These are phyloP conservation scores for Hippocampus zosterae DNA, from an alignment of 2,113 vertebrate species.

Conservation along the genomic window DNA sequence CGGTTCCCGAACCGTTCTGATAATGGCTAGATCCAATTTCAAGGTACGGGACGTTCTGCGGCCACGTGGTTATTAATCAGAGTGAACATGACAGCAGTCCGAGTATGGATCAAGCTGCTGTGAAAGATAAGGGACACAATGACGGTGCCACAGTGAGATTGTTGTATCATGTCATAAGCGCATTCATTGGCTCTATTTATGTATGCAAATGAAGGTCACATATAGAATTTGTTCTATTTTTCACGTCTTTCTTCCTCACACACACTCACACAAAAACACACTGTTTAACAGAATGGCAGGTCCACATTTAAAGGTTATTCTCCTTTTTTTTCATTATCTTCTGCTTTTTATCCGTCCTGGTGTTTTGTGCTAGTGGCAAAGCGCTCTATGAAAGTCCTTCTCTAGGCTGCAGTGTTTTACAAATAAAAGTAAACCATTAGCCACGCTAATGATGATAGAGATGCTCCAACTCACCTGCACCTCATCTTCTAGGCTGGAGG, in stretches of 20 bases:
- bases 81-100: constrained; percentile 28
- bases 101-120: constrained; percentile 48
- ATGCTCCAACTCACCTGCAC: constrained; percentile 60
- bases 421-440: constrained; percentile 39
- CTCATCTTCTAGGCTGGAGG: constrained; percentile 42
- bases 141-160: constrained; percentile 20
- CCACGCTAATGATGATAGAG: constrained; percentile 17
- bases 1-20: constrained; percentile 39
- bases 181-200: constrained; percentile 19
- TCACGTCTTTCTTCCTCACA: not conserved
- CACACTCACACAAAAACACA: not conserved
- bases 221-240: not conserved
- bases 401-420: constrained; percentile 46
- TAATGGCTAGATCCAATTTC: constrained; percentile 48
- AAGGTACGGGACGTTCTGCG: constrained; percentile 39
- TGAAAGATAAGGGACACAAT: constrained; percentile 48
- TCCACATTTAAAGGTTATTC: constrained; percentile 26
- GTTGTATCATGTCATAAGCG: constrained; percentile 9
- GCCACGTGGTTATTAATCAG: constrained; percentile 55
- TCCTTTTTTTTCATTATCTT: constrained; percentile 32
- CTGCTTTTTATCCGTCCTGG: constrained; percentile 33
- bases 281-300: constrained; percentile 9
- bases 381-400: constrained; percentile 36
- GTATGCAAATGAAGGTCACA: constrained; percentile 4
- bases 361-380: constrained; percentile 36